These are phyloP conservation scores for Andrena praecox DNA, from an alignment of 2,888 invertebrate species.

Conservation along the genomic window DNA sequence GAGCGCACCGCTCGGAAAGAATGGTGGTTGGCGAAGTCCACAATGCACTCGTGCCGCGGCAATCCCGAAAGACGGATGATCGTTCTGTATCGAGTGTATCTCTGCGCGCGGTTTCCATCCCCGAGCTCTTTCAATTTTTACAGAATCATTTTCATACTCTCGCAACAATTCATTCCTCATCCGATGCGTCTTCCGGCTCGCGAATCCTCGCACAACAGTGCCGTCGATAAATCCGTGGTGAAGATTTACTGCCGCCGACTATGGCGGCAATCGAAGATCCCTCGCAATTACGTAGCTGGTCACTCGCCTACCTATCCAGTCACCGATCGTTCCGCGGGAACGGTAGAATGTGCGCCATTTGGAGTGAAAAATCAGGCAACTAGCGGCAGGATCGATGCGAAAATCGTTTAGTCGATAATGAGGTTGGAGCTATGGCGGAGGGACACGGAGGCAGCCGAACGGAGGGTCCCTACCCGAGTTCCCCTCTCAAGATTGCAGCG, in stretches of 20 bases:
- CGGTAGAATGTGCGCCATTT: neutral
- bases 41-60: constrained; percentile 65
- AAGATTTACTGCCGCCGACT: constrained; percentile 4
- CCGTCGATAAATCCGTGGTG: neutral
- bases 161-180: constrained; percentile 10
- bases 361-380: neutral
- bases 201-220: neutral
- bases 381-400: neutral
- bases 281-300: too few species aligned
- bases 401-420: constrained; percentile 18
- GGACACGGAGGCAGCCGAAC: neutral
- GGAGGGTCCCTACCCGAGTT: constrained; percentile 53
- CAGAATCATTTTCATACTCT: constrained; percentile 27
- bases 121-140: constrained; percentile 25
- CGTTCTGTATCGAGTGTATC: constrained; percentile 58
- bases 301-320: too few species aligned
- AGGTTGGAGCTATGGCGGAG: neutral
- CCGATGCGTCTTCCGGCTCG: neutral
- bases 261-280: neutral
- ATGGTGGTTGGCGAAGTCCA: constrained; percentile 63
- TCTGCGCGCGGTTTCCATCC: constrained; percentile 24
- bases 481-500: constrained; percentile 54
- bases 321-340: neutral
- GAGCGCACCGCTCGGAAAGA: constrained; percentile 32
- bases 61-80: constrained; percentile 67